Conservation (phyloP, 2,888 invertebrate genomes). For the Lochmaea crataegi region DNA sequence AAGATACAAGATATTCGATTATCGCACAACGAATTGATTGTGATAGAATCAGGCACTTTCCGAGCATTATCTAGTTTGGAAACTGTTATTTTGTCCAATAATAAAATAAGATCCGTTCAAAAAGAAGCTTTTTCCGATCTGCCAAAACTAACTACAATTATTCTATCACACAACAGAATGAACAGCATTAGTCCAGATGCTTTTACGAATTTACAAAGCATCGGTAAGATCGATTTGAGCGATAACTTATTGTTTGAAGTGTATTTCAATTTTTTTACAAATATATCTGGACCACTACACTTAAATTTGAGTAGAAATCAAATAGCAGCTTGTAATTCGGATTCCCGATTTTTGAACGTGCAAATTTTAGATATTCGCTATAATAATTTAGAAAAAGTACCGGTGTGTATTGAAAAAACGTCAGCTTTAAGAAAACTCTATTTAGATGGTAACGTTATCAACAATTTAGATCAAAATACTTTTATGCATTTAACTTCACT, state of each 20-base stretch:
- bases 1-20: conserved; percentile 83
- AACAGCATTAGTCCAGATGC: conserved; percentile 77
- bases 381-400: conserved; percentile 75
- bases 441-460: conserved; percentile 80
- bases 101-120: conserved; percentile 78
- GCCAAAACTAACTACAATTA: conserved; percentile 82
- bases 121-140: conserved; percentile 81
- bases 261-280: conserved; percentile 75
- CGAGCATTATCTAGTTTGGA: conserved; percentile 69
- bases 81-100: conserved; percentile 82
- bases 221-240: conserved; percentile 84
- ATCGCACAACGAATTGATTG: conserved; percentile 82
- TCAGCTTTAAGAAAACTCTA: conserved; percentile 76
- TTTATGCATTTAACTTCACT: conserved; percentile 78
- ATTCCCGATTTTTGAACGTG: conserved; percentile 70
- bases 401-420: conserved; percentile 75
- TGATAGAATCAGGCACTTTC: conserved; percentile 77
- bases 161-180: conserved; percentile 86
- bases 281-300: conserved; percentile 77
- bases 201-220: conserved; percentile 79
- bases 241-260: conserved; percentile 80
- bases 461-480: conserved; percentile 76
- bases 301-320: conserved; percentile 83
- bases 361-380: conserved; percentile 78
- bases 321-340: conserved; percentile 66